A percentile compares a stretch with the other conserved stretches of the same genome.
phyloP scores from a whole-genome alignment of 2,888 invertebrate genomes.

The Heliothis peltigera region DNA sequence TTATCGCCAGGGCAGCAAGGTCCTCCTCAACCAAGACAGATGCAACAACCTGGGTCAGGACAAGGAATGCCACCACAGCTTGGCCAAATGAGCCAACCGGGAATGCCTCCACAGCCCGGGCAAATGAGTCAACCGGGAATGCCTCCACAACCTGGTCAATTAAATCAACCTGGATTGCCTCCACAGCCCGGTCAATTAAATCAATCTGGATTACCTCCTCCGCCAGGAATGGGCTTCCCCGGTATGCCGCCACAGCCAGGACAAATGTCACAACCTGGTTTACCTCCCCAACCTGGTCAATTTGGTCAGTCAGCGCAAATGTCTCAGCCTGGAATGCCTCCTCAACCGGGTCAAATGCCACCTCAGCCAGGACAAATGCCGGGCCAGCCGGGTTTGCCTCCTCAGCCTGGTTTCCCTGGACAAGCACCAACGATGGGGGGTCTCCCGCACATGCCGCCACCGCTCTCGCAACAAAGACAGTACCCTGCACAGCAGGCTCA shows the following conservation, averaged over 20 bases:
- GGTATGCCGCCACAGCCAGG: constrained; percentile 41
- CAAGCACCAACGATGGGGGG: constrained; percentile 71
- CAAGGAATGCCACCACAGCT: constrained; percentile 34
- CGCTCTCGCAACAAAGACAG: constrained; percentile 76
- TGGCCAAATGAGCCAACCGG: constrained; percentile 34
- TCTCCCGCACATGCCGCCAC: constrained; percentile 85
- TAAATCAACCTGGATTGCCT: constrained; percentile 46
- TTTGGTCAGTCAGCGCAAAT: constrained; percentile 38
- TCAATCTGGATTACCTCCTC: constrained; percentile 32
- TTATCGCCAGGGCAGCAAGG: constrained; percentile 25
- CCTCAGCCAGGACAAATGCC: constrained; percentile 42
- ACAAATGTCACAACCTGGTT: constrained; percentile 35
- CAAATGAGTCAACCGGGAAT: constrained; percentile 45
- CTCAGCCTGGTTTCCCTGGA: constrained; percentile 54
- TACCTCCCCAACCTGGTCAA: constrained; percentile 40
- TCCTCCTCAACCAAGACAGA: constrained; percentile 60
- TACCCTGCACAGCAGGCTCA: constrained; percentile 71
- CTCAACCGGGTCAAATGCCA: constrained; percentile 71
- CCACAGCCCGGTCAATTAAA: constrained; percentile 41
- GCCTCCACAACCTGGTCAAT: constrained; percentile 38
- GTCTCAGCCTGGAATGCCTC: constrained; percentile 60
- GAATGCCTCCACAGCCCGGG: constrained; percentile 35
- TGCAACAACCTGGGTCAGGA: constrained; percentile 38
- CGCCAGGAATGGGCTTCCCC: constrained; percentile 22
- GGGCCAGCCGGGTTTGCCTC: constrained; percentile 50